These are phyloP conservation scores for Eristalis tenax DNA, from an alignment of 2,888 invertebrate genomes.

Conservation along the genomic window DNA sequence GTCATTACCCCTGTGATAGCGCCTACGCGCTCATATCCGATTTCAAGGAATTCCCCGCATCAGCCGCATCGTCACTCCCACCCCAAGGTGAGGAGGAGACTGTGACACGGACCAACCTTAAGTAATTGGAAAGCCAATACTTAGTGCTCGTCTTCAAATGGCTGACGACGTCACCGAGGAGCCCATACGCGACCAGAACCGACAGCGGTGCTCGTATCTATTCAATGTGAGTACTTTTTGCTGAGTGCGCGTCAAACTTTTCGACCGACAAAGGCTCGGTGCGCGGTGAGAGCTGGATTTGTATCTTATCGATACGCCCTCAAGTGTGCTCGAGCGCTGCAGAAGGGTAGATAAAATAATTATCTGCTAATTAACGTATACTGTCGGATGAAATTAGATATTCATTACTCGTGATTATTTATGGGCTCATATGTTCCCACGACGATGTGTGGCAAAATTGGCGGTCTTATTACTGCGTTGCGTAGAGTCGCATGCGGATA, in stretches of 20 bases:
- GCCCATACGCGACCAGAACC: not conserved
- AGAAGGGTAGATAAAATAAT: constrained; percentile 56
- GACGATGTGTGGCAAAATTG: not conserved
- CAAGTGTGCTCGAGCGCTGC: not conserved
- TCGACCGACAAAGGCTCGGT: not conserved
- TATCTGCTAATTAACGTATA: constrained; percentile 59
- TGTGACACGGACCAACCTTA: not conserved
- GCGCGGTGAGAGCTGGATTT: not conserved
- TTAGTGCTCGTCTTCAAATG: not conserved
- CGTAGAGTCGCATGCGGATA: not conserved
- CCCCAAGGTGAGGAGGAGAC: not conserved
- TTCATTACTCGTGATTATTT: constrained; percentile 32
- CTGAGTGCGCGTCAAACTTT: constrained; percentile 8
- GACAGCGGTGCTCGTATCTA: constrained; percentile 4
- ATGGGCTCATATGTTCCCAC: constrained; percentile 41
- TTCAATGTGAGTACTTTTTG: constrained; percentile 51
- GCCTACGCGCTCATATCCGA: not conserved
- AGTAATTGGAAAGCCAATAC: constrained; percentile 35
- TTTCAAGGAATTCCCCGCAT: constrained; percentile 8
- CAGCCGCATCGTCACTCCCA: not conserved
- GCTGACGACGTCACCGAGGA: not conserved
- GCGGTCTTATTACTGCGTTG: not conserved
- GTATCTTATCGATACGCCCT: constrained; percentile 24
- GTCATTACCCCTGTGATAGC: not conserved
- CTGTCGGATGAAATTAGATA: constrained; percentile 42